phyloP scores from a whole-genome alignment of 2,888 invertebrate species.

The Eupithecia insigniata region DNA sequence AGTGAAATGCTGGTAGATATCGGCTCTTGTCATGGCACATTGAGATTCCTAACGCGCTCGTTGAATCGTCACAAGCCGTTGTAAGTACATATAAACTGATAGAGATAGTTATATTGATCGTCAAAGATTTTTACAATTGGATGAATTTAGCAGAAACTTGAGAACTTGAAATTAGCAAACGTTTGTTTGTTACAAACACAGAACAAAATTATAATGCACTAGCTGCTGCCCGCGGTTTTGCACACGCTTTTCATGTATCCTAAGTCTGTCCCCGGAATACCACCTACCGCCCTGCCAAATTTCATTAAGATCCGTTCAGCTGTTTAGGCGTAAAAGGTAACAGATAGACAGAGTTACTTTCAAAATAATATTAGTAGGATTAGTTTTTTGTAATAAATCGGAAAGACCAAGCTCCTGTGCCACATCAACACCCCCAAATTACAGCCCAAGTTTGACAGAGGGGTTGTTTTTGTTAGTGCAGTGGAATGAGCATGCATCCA shows the following conservation, averaged over 20 bases:
- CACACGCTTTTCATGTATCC: too few species aligned
- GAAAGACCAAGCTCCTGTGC: background rate
- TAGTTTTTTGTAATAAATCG: background rate
- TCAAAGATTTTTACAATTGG: background rate
- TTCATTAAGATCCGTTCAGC: too few species aligned
- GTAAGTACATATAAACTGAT: background rate
- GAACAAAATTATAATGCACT: background rate
- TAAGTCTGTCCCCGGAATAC: too few species aligned
- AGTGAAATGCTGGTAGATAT: constrained; percentile 30
- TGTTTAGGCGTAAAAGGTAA: too few species aligned
- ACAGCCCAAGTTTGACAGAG: constrained; percentile 11
- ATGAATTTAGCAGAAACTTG: too few species aligned
- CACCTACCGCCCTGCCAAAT: too few species aligned
- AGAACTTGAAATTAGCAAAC: too few species aligned
- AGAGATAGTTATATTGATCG: background rate
- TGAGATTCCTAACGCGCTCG: background rate
- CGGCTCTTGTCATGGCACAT: constrained; percentile 8
- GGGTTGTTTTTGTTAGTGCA: constrained; percentile 33
- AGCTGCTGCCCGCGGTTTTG: too few species aligned
- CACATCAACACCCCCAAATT: background rate
- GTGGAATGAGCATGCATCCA: constrained; percentile 29
- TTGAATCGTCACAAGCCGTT: constrained; percentile 1
- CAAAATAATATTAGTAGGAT: too few species aligned
- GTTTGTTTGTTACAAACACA: background rate
- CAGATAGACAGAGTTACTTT: too few species aligned